phyloP scores from a whole-genome alignment of 2,113 vertebrate genomes.

The Ailurus styani region DNA sequence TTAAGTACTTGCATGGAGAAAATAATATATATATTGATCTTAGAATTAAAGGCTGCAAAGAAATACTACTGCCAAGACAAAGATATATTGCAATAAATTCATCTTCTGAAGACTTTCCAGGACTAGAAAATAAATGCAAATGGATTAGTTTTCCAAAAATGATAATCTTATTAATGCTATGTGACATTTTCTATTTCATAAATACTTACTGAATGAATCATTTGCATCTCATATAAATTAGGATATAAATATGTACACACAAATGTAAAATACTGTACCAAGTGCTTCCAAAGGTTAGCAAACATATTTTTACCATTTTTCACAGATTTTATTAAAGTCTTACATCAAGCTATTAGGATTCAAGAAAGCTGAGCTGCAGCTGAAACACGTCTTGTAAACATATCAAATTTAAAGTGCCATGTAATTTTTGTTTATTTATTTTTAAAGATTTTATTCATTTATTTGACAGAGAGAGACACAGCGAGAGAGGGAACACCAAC shows the following conservation, averaged over 20 bases:
- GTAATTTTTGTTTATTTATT: too few species aligned
- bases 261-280: neutral
- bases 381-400: neutral
- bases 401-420: neutral
- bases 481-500: too few species aligned
- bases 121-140: conserved; percentile 4
- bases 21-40: conserved; percentile 31
- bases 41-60: conserved; percentile 1
- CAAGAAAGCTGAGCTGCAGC: neutral
- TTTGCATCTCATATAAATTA: neutral
- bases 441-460: too few species aligned
- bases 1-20: conserved; percentile 46
- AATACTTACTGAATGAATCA: neutral
- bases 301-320: neutral
- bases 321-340: neutral
- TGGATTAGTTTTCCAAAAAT: neutral
- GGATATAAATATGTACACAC: neutral
- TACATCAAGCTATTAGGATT: neutral
- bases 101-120: conserved; percentile 10
- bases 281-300: neutral
- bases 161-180: neutral
- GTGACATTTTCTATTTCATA: neutral
- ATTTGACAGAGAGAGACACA: too few species aligned
- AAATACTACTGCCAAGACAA: conserved; percentile 38
- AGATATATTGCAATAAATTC: conserved; percentile 39